phyloP scores from a whole-genome alignment of 2,797 vertebrate genomes.

The Sebastolobus alascanus region DNA sequence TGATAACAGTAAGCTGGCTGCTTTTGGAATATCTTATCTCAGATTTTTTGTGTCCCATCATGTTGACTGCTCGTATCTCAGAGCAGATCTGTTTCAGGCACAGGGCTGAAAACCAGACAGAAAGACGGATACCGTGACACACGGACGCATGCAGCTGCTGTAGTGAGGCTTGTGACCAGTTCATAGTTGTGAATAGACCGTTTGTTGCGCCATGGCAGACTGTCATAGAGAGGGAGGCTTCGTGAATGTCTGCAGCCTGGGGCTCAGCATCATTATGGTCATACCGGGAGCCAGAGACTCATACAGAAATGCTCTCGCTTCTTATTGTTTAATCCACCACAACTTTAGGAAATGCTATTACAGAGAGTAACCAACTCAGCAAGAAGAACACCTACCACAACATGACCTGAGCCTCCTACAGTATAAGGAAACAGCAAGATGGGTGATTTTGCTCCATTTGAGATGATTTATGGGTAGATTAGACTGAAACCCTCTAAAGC shows the following conservation, averaged over 20 bases:
- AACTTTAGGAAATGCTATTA: background rate
- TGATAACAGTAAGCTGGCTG: conserved; percentile 28
- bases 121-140: conserved; percentile 15
- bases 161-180: conserved; percentile 57
- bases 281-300: conserved; percentile 7
- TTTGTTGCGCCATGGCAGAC: conserved; percentile 47
- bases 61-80: background rate
- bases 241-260: conserved; percentile 25
- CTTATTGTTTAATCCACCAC: conserved; percentile 7
- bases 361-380: background rate
- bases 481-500: conserved; percentile 1
- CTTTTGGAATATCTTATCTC: conserved; percentile 27
- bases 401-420: background rate
- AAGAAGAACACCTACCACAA: too few relatives aligned
- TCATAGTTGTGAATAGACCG: conserved; percentile 55
- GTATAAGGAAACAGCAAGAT: background rate
- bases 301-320: background rate
- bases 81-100: conserved; percentile 21
- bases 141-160: conserved; percentile 43
- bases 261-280: background rate
- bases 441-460: background rate
- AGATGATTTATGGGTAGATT: conserved; percentile 13
- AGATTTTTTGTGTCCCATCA: conserved; percentile 12
- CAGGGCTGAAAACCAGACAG: too few relatives aligned
- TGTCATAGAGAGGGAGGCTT: conserved; percentile 17